Base-by-base conservation (phyloP, 2,888 invertebrate species). In the Drosophila hamatofila region DNA sequence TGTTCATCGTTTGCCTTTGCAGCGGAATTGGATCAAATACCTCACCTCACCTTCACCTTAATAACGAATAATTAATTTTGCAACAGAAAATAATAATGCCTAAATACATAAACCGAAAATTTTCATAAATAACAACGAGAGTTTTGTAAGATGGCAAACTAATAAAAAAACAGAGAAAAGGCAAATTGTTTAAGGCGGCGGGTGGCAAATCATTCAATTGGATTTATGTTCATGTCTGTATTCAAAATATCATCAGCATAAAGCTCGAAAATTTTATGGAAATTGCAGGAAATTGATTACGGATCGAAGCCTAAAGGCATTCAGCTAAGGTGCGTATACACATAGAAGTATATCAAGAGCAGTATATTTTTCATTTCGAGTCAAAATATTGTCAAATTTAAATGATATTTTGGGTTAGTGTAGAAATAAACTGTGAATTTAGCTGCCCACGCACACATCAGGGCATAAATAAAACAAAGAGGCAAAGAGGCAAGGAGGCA, bases 11-110 rank as follows among this genome's bases (percentile, higher is more conserved):
- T n/a, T 11, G 54, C 25, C 39, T 49, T 54, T 59, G 39, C 27
- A 60, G 60, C 60, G 41, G 41, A 74, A 85, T 64, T 70, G 74
- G 71, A 83, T 76, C 78, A 78, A 61, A 82, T 75, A 83, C 81
- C 74, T 71, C 72, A 88, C 83, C 72, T 89, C 83, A 86, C 90
- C 90, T 89, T 89, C 89, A 78, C 78, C 88, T 89, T 89, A 86
- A 80, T 89, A 88, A 72, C 70, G 57, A 85, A 71, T 80, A 85
- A 88, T 88, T 88, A 75, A 84, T 76, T 84, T 84, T 73, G 56
- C 63, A 66, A 46, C 39, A 65, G 74, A 65, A 68, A 57, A 83
- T 73, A 81, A 76, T 61, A 70, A 66, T 56, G 52, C 25, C 35
- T 37, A 49, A 48, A 58, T 62, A 62, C 46, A 49, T 23, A 49